Base-by-base conservation (phyloP, 2,888 invertebrate species). In the Polyommatus iphigenia region DNA sequence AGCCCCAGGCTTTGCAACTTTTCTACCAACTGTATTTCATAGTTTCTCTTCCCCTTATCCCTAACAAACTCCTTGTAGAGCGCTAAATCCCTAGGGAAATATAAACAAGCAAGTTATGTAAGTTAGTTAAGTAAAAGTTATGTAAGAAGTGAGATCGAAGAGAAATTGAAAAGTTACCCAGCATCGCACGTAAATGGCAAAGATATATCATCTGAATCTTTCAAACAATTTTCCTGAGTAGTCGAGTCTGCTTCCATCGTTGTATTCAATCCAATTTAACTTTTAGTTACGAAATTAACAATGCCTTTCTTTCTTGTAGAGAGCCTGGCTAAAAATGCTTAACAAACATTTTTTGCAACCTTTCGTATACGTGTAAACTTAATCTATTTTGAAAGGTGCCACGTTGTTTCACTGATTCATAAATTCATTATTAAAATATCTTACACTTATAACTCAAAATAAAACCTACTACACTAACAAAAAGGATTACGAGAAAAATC, bases 181-280 rank as follows among this genome's bases (percentile, higher is more conserved):
- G 90, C 86, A 80, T 84, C 85, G 57, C 86, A 83, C 73, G 82
- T 81, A 80, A 93, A 93, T 32, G 93, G 93, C 77, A 93, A 85
- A 81, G 78, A 79, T 78, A 86, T 83, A 76, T 86, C 85, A 78
- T 84, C 81, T 41, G 82, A 77, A 80, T 83, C 82, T 83, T 90
- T 82, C 32, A 82, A 77, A 81, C 82, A 88, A 76, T 82, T 88
- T 62, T 94, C 94, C 62, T 86, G 87, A 1, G 94, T 94, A 41
- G 94, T 94, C 8, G 94, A 94, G 84, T 94, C 94, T 78, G 94
- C 89, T 87, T 94, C 94, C 94, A 94, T 93, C 81, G 75, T 82
- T 76, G 54, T 41, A 57, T 59, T 8, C n/a, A 32, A 24, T 15
- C 18, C 13, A 59, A 71, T 67, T 36, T 54, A 62, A 20, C 62